phyloP scores from a whole-genome alignment of 2,888 invertebrate genomes.

The Notocelia uddmanniana region DNA sequence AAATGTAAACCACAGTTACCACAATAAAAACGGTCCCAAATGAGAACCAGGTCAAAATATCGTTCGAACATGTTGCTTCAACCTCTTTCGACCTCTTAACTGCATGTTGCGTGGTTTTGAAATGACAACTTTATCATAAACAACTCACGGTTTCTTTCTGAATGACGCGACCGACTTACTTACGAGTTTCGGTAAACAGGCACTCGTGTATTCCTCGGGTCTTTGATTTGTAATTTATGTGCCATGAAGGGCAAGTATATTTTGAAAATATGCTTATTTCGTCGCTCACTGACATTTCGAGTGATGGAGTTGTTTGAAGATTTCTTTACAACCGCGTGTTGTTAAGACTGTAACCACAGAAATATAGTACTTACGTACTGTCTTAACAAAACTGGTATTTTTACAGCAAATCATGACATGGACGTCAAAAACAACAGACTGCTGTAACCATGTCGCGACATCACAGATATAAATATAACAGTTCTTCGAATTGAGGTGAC shows the following conservation, averaged over 20 bases:
- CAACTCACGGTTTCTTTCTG: slow-evolving; percentile 4
- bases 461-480: too few relatives aligned
- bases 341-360: neutral
- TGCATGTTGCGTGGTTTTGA: neutral
- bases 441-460: too few relatives aligned
- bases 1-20: neutral
- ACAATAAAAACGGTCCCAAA: neutral
- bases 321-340: slow-evolving; percentile 10
- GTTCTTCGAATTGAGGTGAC: too few relatives aligned
- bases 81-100: neutral
- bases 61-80: neutral
- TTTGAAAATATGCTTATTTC: slow-evolving; percentile 23
- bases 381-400: neutral
- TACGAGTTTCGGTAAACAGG: slow-evolving; percentile 5
- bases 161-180: neutral
- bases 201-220: neutral
- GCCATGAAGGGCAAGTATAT: slow-evolving; percentile 6
- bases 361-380: too few relatives aligned
- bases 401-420: too few relatives aligned
- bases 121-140: neutral
- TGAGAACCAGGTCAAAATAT: neutral
- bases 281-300: neutral
- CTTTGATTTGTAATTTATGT: slow-evolving; percentile 30
- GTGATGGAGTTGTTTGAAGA: slow-evolving; percentile 8
- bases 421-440: too few relatives aligned